Base-by-base conservation (phyloP, 1,140 invertebrate genomes). In the Drosophila fuyamai region DNA sequence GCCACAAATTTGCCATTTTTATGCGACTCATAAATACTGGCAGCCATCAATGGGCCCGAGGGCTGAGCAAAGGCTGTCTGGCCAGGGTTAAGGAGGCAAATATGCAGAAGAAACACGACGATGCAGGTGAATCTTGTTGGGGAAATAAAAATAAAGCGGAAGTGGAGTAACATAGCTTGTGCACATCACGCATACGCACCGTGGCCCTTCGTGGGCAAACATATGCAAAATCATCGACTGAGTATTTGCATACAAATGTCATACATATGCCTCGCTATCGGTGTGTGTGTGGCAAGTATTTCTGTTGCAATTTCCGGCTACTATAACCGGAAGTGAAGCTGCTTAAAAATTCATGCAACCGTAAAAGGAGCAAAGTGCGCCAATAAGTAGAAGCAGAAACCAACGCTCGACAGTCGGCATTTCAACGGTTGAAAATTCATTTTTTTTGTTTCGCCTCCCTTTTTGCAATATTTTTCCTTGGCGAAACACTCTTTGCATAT, bases 251-350 rank as follows among this genome's bases (percentile, higher is more conserved):
- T 83, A 76, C 75, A 83, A 83, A 83, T 82, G 63, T 55, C 80
- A 62, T 83, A 62, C 80, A 83, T 79, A 83, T 71, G 70, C 71
- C 59, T 38, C 43, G 8, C 48, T 46, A 43, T 40, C n/a, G 29
- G 3, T 14, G 16, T 55, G 10, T 58, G 57, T 58, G 43, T 59
- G 38, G 56, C 35, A 73, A 81, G 73, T 73, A 75, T 79, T 83
- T 83, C 76, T 79, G 80, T 83, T 83, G 80, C 80, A 83, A 83
- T 83, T 83, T 83, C 80, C 80, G 80, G 75, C 71, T 75, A 70
- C 58, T 79, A 74, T 83, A 83, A 83, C 70, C 75, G 80, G 80
- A 82, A 83, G 80, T 83, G 71, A 79, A 79, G 70, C 76, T 79
- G 65, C 80, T 83, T 76, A 83, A 79, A 83, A 83, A 83, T 83